Conservation (phyloP, 2,113 vertebrate genomes). For the Monarcha castaneiventris region DNA sequence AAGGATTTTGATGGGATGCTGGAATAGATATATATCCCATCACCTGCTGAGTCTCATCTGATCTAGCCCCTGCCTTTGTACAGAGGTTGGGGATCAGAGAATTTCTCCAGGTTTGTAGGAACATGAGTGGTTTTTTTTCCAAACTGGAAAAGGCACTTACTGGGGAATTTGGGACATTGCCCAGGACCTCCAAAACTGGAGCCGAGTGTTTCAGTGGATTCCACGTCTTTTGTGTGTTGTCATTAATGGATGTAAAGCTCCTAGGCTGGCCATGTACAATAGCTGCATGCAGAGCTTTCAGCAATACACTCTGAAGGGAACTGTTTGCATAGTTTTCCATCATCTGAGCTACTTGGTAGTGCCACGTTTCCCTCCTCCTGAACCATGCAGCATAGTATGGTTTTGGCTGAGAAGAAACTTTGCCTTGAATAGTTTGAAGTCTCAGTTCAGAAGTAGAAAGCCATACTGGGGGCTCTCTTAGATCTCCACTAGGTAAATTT, state of each 20-base stretch:
- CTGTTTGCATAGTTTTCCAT: neutral
- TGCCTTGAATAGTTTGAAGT: neutral
- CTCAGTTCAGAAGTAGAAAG: neutral
- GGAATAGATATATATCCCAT: neutral
- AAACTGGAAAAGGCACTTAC: neutral
- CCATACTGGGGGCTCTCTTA: neutral
- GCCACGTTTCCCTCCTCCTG: neutral
- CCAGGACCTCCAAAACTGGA: neutral
- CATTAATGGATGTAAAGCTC: neutral
- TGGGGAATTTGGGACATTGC: neutral
- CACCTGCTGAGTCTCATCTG: accelerated
- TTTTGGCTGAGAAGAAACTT: neutral
- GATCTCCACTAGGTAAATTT: neutral
- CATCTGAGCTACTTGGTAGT: neutral
- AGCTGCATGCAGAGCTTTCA: neutral
- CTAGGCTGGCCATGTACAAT: neutral
- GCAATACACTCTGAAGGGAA: neutral
- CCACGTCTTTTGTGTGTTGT: neutral
- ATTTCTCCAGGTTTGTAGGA: neutral
- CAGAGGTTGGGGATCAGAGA: neutral
- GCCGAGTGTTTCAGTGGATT: neutral
- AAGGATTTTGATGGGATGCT: neutral
- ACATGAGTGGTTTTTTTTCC: neutral
- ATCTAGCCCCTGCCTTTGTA: neutral
- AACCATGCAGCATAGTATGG: neutral